Evolutionary conservation across 1,140 invertebrate genomes (phyloP).

Genomic region (Adelges cooleyi): DNA sequence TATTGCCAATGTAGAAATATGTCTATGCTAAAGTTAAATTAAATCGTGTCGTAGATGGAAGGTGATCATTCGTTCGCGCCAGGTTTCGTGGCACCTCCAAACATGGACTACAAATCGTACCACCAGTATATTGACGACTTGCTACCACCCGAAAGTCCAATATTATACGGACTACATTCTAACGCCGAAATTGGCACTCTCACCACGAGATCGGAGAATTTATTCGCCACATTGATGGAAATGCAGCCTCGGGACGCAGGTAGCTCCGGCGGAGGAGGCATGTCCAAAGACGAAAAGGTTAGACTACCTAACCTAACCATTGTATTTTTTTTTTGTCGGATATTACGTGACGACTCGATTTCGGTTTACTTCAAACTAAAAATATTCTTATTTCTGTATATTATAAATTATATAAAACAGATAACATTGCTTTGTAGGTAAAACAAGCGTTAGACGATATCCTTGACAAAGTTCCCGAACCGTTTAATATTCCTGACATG

Average conservation of each 20-base stretch:
- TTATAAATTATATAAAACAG: neutral
- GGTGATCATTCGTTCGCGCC: slow-evolving; percentile 72
- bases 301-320: neutral
- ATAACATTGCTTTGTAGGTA: slow-evolving; percentile 44
- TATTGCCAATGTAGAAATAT: too few species aligned
- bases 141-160: slow-evolving; percentile 75
- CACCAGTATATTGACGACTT: slow-evolving; percentile 82
- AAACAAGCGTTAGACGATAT: slow-evolving; percentile 75
- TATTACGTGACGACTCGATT: neutral
- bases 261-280: slow-evolving; percentile 47
- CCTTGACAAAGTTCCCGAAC: slow-evolving; percentile 75
- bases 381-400: neutral
- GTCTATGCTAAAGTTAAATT: too few species aligned
- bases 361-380: neutral
- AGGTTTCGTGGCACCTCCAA: slow-evolving; percentile 70
- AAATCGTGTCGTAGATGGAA: slow-evolving; percentile 53
- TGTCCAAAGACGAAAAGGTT: slow-evolving; percentile 73
- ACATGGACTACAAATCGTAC: slow-evolving; percentile 74
- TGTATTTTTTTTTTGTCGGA: neutral
- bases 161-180: slow-evolving; percentile 82
- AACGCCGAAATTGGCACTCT: slow-evolving; percentile 93
- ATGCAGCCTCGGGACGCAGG: slow-evolving; percentile 77
- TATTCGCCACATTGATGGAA: slow-evolving; percentile 83
- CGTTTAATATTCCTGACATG: slow-evolving; percentile 77
- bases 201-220: slow-evolving; percentile 68